These are phyloP conservation scores for Metalampra italica DNA, from an alignment of 2,888 invertebrate species.

Conservation along the genomic window DNA sequence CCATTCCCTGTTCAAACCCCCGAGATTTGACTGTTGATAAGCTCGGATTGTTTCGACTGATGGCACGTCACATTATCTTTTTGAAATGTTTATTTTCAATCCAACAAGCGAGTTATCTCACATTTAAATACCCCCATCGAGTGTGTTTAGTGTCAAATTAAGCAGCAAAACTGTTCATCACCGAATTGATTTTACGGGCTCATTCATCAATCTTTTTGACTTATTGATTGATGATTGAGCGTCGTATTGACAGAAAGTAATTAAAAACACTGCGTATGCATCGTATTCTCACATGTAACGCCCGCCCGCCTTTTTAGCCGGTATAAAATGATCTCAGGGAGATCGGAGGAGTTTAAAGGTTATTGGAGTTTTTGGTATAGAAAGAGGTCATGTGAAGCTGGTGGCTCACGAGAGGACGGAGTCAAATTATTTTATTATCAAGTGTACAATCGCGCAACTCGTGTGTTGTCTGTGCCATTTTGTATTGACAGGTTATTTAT, in stretches of 20 bases:
- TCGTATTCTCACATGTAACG: slow-evolving; percentile 39
- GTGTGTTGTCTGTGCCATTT: slow-evolving; percentile 38
- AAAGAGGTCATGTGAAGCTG: slow-evolving; percentile 30
- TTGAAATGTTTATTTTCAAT: slow-evolving; percentile 24
- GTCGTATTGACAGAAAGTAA: slow-evolving; percentile 65
- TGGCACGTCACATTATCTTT: slow-evolving; percentile 60
- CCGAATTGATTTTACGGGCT: slow-evolving; percentile 60
- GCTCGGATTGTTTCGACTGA: slow-evolving; percentile 61
- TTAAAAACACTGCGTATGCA: slow-evolving; percentile 57
- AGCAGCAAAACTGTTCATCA: slow-evolving; percentile 63
- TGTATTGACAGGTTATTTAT: slow-evolving; percentile 59
- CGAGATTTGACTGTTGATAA: slow-evolving; percentile 66
- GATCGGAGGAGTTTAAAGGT: slow-evolving; percentile 10
- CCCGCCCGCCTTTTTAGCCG: slow-evolving; percentile 26
- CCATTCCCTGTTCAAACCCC: slow-evolving; percentile 46
- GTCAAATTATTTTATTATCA: slow-evolving; percentile 60
- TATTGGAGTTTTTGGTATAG: slow-evolving; percentile 6
- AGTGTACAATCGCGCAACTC: slow-evolving; percentile 44
- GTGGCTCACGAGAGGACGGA: slow-evolving; percentile 28
- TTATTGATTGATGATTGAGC: slow-evolving; percentile 70
- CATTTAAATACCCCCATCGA: slow-evolving; percentile 26
- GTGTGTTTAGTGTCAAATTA: slow-evolving; percentile 73
- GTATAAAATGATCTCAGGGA: slow-evolving; percentile 24
- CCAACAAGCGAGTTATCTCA: slow-evolving; percentile 5
- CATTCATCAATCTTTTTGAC: slow-evolving; percentile 70